These are phyloP conservation scores for Virgularia gustaviana DNA, from an alignment of 92 coral and sea anemone genomes.

Conservation along the genomic window DNA sequence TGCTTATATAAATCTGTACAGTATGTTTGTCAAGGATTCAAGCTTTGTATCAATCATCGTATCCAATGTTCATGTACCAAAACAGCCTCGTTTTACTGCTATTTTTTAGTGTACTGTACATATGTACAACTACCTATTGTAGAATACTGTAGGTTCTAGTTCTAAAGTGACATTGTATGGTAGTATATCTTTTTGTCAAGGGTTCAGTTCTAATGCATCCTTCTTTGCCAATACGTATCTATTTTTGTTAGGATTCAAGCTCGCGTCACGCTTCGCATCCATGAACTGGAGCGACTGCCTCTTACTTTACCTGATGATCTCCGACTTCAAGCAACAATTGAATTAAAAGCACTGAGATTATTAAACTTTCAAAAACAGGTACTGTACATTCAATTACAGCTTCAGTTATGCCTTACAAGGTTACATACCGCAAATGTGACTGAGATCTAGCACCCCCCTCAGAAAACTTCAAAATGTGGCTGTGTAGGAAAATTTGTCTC, in stretches of 20 bases:
- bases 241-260: slow-evolving; percentile 77
- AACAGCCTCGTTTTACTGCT: too few relatives aligned
- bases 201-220: too few relatives aligned
- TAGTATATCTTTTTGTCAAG: not conserved
- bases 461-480: too few relatives aligned
- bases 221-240: not conserved
- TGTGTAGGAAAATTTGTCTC: too few relatives aligned
- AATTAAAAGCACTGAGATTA: slow-evolving; percentile 85
- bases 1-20: too few relatives aligned
- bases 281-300: slow-evolving; percentile 89
- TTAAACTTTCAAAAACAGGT: slow-evolving; percentile 98
- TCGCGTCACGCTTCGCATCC: slow-evolving; percentile 81
- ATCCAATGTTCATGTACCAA: too few relatives aligned
- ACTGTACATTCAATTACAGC: too few relatives aligned
- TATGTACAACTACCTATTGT: not conserved
- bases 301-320: slow-evolving; percentile 85
- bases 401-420: too few relatives aligned
- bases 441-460: not conserved
- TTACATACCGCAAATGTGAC: not conserved
- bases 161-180: too few relatives aligned
- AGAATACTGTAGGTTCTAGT: too few relatives aligned
- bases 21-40: too few relatives aligned
- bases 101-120: not conserved
- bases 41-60: too few relatives aligned
- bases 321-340: slow-evolving; percentile 90